Conservation (phyloP, 2,113 vertebrate species). For the Isurus oxyrinchus region DNA sequence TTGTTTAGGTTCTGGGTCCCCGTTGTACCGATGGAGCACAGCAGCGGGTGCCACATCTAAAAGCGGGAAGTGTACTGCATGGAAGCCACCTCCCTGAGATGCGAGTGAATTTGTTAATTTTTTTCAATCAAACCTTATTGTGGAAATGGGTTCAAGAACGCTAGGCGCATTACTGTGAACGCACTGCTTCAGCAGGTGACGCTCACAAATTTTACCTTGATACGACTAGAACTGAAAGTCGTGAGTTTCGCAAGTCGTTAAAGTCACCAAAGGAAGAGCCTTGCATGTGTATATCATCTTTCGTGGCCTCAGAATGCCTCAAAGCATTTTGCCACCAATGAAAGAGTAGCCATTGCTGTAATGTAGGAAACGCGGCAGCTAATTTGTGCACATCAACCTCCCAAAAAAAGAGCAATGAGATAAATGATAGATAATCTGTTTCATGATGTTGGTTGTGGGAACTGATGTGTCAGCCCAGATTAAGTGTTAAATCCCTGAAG, state of each 20-base stretch:
- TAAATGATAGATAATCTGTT: background rate
- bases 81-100: background rate
- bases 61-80: background rate
- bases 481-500: too few species aligned
- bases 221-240: background rate
- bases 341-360: background rate
- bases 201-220: background rate
- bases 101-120: background rate
- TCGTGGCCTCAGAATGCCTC: too few species aligned
- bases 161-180: background rate
- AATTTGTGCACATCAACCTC: background rate
- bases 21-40: background rate
- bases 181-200: background rate
- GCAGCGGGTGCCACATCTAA: background rate
- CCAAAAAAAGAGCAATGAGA: background rate
- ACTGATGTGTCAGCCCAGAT: background rate
- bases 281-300: background rate
- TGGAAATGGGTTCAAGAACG: background rate
- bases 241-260: background rate
- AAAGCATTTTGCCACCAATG: background rate
- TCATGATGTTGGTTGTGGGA: background rate
- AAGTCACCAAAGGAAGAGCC: background rate
- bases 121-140: background rate
- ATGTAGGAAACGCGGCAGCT: background rate
- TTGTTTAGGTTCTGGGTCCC: background rate